These are phyloP conservation scores for Sandelia bainsii DNA, from an alignment of 2,797 vertebrate genomes.

Conservation along the genomic window DNA sequence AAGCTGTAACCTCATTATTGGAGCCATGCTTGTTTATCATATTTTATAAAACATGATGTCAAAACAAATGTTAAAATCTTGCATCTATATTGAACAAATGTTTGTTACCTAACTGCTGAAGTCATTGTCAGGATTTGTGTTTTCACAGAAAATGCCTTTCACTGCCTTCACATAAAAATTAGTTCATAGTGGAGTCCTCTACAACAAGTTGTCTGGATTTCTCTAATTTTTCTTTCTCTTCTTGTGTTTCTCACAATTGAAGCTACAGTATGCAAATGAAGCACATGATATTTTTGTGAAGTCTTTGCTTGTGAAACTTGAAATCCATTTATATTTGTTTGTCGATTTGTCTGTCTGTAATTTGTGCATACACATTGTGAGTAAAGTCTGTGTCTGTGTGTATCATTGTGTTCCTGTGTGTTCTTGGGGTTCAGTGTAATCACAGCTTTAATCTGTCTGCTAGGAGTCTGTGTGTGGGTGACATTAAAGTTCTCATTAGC, in stretches of 20 bases:
- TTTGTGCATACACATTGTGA: slow-evolving; percentile 23
- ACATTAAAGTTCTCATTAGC: slow-evolving; percentile 85
- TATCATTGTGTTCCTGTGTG: slow-evolving; percentile 54
- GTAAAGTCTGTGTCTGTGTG: slow-evolving; percentile 27
- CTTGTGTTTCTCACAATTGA: slow-evolving; percentile 16
- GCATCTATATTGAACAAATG: too few relatives aligned
- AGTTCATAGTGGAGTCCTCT: not conserved
- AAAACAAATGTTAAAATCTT: not conserved
- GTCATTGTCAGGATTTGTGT: not conserved
- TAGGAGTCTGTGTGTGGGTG: slow-evolving; percentile 80
- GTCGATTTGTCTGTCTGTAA: slow-evolving; percentile 39
- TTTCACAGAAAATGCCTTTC: not conserved
- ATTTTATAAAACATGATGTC: not conserved
- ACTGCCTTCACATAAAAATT: not conserved
- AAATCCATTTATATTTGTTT: slow-evolving; percentile 55
- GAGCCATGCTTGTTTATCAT: not conserved
- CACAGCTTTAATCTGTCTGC: slow-evolving; percentile 78
- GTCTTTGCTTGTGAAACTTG: slow-evolving; percentile 45
- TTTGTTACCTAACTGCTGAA: not conserved
- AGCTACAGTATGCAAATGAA: slow-evolving; percentile 25
- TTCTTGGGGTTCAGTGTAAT: slow-evolving; percentile 73
- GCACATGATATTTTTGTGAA: slow-evolving; percentile 35
- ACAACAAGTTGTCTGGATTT: slow-evolving; percentile 4
- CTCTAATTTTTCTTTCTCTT: slow-evolving; percentile 2
- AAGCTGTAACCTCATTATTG: not conserved